These are phyloP conservation scores for Chloroceryle inda DNA, from an alignment of 2,797 vertebrate species.

Conservation along the genomic window DNA sequence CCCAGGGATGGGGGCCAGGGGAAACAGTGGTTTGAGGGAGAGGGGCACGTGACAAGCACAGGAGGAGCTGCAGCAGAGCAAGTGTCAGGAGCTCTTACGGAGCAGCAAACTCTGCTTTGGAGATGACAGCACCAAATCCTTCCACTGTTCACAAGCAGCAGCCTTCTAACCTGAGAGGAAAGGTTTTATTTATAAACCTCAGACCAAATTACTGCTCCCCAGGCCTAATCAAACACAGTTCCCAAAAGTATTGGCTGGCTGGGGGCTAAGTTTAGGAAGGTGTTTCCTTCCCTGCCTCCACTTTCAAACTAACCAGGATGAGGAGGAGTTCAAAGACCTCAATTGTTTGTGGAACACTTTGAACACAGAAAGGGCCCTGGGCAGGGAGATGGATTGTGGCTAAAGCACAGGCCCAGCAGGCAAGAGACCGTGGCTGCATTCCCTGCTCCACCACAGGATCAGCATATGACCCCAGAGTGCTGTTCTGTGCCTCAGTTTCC, in stretches of 20 bases:
- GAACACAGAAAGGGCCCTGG: slow-evolving; percentile 35
- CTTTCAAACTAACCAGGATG: slow-evolving; percentile 39
- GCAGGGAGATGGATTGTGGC: slow-evolving; percentile 38
- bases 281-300: slow-evolving; percentile 48
- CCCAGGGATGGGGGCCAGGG: background rate
- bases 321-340: slow-evolving; percentile 68
- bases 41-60: background rate
- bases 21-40: background rate
- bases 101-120: background rate
- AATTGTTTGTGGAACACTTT: slow-evolving; percentile 26
- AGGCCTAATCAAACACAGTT: background rate
- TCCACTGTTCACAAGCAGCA: background rate
- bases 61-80: background rate
- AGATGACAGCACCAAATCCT: background rate
- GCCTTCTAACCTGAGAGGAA: background rate
- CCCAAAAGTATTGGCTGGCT: slow-evolving; percentile 32
- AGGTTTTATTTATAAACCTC: background rate
- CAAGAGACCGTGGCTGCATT: background rate
- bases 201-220: slow-evolving; percentile 28
- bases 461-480: background rate
- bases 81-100: background rate
- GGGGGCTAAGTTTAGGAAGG: slow-evolving; percentile 23
- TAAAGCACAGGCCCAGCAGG: slow-evolving; percentile 19
- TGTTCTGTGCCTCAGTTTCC: slow-evolving; percentile 11
- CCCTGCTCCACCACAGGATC: slow-evolving; percentile 23